Evolutionary conservation across 2,888 invertebrate species (phyloP).

Genomic region (Incurvaria masculella): DNA sequence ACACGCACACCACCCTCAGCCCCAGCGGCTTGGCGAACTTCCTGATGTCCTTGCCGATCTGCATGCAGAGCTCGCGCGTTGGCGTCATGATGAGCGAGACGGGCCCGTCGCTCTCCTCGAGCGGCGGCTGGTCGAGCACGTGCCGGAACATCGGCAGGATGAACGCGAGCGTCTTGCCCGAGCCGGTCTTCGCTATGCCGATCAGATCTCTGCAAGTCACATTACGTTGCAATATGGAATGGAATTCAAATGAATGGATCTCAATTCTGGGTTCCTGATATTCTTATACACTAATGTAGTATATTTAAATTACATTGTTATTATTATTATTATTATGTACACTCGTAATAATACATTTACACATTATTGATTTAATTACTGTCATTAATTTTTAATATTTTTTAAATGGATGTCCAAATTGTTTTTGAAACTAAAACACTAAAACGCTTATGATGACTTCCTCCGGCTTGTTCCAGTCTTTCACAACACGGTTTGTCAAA

Average conservation of each 20-base stretch:
- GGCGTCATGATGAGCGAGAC: constrained; percentile 98
- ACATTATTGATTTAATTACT: too few relatives aligned
- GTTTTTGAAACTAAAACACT: too few relatives aligned
- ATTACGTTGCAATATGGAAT: background rate
- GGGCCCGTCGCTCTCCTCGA: constrained; percentile 98
- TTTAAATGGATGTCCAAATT: too few relatives aligned
- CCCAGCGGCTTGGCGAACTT: constrained; percentile 89
- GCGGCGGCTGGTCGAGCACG: constrained; percentile 86
- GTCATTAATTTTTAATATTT: too few relatives aligned
- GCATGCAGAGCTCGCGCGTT: constrained; percentile 97
- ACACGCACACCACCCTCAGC: constrained; percentile 91
- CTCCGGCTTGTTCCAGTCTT: too few relatives aligned
- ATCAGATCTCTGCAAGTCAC: constrained; percentile 70
- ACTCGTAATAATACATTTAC: too few relatives aligned
- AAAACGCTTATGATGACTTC: too few relatives aligned
- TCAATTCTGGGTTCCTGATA: background rate
- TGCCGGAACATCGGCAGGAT: constrained; percentile 96
- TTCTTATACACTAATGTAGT: too few relatives aligned
- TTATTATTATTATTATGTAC: too few relatives aligned
- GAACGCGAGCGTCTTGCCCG: constrained; percentile 98
- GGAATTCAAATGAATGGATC: background rate
- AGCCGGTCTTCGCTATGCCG: constrained; percentile 98
- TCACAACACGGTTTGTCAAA: too few relatives aligned
- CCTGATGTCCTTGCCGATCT: constrained; percentile 95
- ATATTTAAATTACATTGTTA: too few relatives aligned